phyloP scores from a whole-genome alignment of 30 jellyfish, hydroid and myxozoan genomes.

The Hydractinia symbiolongicarpus region DNA sequence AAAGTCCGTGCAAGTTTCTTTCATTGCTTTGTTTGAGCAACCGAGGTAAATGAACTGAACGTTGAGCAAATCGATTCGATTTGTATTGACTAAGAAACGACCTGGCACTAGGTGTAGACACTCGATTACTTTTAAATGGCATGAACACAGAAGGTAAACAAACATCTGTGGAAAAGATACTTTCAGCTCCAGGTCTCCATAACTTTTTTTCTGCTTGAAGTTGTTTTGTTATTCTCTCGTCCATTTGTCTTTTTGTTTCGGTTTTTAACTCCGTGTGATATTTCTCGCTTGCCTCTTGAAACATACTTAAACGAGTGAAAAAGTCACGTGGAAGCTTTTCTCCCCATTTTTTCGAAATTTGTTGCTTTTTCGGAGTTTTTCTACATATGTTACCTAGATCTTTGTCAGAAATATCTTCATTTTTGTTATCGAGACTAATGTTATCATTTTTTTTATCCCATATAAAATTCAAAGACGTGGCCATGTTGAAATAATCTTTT shows the following conservation, averaged over 20 bases:
- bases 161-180: constrained; percentile 23
- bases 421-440: too few species aligned
- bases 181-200: background rate
- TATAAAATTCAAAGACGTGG: too few species aligned
- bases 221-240: constrained; percentile 31
- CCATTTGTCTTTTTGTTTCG: constrained; percentile 34
- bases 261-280: constrained; percentile 39
- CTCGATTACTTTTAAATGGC: constrained; percentile 39
- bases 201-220: constrained; percentile 36
- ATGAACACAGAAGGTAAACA: constrained; percentile 59
- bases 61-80: too few species aligned
- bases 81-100: background rate
- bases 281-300: constrained; percentile 66
- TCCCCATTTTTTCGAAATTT: constrained; percentile 43
- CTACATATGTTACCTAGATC: background rate
- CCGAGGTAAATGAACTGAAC: too few species aligned
- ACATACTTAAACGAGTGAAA: constrained; percentile 58
- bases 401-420: too few species aligned
- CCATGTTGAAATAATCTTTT: too few species aligned
- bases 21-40: too few species aligned
- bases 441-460: too few species aligned
- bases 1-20: too few species aligned
- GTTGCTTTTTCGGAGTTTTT: constrained; percentile 4
- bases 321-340: constrained; percentile 52
- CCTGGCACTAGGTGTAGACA: constrained; percentile 3